Evolutionary conservation across 2,113 vertebrate genomes (phyloP).

Genomic region (Triplophysa tibetana): DNA sequence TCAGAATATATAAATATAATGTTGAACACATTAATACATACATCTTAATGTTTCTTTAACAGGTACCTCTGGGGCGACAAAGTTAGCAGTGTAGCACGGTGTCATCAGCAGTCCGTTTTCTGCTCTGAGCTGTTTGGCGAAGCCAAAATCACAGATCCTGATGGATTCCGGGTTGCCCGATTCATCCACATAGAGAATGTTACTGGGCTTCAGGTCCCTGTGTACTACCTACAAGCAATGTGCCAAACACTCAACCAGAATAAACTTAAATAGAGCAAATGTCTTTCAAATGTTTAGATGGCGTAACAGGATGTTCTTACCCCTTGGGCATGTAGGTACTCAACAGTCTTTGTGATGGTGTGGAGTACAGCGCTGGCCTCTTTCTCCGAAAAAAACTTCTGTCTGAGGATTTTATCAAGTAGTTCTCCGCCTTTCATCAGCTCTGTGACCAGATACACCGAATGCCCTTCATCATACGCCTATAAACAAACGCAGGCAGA

Average conservation of each 20-base stretch:
- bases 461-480: conserved; percentile 84
- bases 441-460: conserved; percentile 83
- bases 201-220: conserved; percentile 81
- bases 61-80: conserved; percentile 86
- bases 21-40: not conserved
- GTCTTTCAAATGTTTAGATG: too few relatives aligned
- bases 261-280: not conserved
- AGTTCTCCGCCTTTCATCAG: conserved; percentile 87
- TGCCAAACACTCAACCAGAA: not conserved
- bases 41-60: not conserved
- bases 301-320: conserved; percentile 64
- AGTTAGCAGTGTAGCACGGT: conserved; percentile 87
- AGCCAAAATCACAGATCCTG: conserved; percentile 87
- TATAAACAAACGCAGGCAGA: conserved; percentile 47
- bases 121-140: conserved; percentile 85
- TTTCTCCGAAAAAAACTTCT: conserved; percentile 84
- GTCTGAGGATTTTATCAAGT: conserved; percentile 81
- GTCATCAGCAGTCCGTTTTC: conserved; percentile 86
- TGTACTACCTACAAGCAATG: conserved; percentile 78
- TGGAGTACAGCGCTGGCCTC: conserved; percentile 83
- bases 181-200: conserved; percentile 80
- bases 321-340: conserved; percentile 84
- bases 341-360: conserved; percentile 71
- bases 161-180: conserved; percentile 85
- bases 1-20: conserved; percentile 24